Conservation (phyloP, 2,888 invertebrate genomes). For the Rotaria sp. region DNA sequence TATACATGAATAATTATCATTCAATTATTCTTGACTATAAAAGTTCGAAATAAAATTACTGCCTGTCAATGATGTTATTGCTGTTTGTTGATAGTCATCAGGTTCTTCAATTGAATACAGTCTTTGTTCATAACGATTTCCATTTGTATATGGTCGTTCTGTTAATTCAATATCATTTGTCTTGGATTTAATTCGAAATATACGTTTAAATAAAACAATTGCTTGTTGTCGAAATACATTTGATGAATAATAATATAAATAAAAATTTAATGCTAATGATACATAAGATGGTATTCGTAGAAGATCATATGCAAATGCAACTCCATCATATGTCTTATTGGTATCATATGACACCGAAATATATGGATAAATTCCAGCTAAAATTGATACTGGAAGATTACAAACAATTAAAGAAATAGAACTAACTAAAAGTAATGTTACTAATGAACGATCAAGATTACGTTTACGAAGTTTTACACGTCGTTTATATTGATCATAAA, state of each 20-base stretch:
- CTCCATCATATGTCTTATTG: not conserved
- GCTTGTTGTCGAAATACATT: not conserved
- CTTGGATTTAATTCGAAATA: not conserved
- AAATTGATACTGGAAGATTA: not conserved
- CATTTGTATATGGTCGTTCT: not conserved
- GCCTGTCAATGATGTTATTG: not conserved
- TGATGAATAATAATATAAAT: conserved; percentile 26
- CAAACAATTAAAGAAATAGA: not conserved
- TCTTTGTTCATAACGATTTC: not conserved
- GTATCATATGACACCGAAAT: not conserved
- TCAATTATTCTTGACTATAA: not conserved
- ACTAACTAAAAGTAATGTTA: not conserved
- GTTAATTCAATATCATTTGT: conserved; percentile 12
- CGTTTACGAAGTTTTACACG: not conserved
- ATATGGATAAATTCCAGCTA: not conserved
- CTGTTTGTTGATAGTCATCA: not conserved
- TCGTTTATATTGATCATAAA: conserved; percentile 11
- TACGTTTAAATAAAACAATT: not conserved
- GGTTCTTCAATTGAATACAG: conserved; percentile 1
- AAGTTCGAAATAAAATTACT: not conserved
- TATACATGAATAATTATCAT: not conserved
- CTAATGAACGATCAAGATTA: not conserved
- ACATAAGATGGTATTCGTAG: not conserved
- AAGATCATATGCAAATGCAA: conserved; percentile 2
- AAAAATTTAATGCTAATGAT: not conserved